A percentile compares a stretch with the other conserved stretches of the same genome.
Evolutionary conservation across 2,888 invertebrate species (phyloP).

Genomic region (Cheiracanthium punctorium): DNA sequence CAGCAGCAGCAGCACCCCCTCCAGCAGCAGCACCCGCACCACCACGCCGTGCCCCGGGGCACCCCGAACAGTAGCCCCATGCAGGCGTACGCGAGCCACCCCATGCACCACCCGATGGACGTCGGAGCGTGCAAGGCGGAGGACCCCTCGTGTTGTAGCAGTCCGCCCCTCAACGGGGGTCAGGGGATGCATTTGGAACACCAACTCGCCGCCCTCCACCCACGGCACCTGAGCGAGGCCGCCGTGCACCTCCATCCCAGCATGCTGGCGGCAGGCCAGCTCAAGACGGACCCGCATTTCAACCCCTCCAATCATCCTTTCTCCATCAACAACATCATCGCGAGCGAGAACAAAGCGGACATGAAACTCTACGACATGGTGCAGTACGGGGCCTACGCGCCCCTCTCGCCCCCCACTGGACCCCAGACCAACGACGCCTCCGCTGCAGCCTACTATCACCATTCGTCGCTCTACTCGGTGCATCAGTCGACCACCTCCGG

Average conservation of each 20-base stretch:
- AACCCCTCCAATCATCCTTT: slow-evolving; percentile 86
- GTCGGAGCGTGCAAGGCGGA: slow-evolving; percentile 63
- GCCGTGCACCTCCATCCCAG: slow-evolving; percentile 80
- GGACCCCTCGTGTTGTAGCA: slow-evolving; percentile 56
- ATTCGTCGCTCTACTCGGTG: slow-evolving; percentile 64
- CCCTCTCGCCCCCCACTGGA: slow-evolving; percentile 73
- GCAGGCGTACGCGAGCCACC: slow-evolving; percentile 32
- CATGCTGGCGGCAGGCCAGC: slow-evolving; percentile 73
- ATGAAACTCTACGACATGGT: slow-evolving; percentile 73
- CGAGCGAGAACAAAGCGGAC: slow-evolving; percentile 71
- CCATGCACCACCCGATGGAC: slow-evolving; percentile 32
- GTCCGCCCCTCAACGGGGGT: slow-evolving; percentile 49
- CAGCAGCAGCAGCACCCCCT: slow-evolving; percentile 71
- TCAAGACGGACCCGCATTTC: slow-evolving; percentile 75
- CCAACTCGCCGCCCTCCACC: slow-evolving; percentile 73
- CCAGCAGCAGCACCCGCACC: slow-evolving; percentile 32
- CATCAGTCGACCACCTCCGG: slow-evolving; percentile 67
- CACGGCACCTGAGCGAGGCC: slow-evolving; percentile 81
- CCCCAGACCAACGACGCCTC: slow-evolving; percentile 69
- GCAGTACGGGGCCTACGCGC: slow-evolving; percentile 71
- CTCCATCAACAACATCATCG: slow-evolving; percentile 92
- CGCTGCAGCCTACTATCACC: slow-evolving; percentile 69
- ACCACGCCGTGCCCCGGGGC: slow-evolving; percentile 32
- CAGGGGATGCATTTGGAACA: slow-evolving; percentile 61
- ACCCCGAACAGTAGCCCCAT: slow-evolving; percentile 64